Percentiles rank a stretch among this genome's conserved stretches.
phyloP scores from a whole-genome alignment of 2,113 vertebrate species.

The Sitta europaea region DNA sequence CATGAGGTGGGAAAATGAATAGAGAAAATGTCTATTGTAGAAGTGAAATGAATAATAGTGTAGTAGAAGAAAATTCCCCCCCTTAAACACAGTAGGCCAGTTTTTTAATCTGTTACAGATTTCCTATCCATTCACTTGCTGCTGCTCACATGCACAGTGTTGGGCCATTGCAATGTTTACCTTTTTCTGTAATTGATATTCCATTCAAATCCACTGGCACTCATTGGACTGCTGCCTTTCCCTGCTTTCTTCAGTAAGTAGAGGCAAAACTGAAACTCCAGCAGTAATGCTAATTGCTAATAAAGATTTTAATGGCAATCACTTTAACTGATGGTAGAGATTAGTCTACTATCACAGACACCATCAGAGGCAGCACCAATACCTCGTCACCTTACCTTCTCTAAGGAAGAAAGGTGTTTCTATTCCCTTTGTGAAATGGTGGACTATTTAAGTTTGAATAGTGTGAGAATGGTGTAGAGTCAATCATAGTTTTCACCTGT shows the following conservation, averaged over 20 bases:
- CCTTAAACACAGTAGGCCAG: not conserved
- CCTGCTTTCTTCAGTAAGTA: not conserved
- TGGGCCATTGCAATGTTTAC: not conserved
- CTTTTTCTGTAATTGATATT: constrained; percentile 1
- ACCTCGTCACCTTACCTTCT: not conserved
- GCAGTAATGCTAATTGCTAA: constrained; percentile 51
- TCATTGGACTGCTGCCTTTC: not conserved
- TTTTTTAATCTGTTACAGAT: not conserved
- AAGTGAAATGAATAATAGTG: not conserved
- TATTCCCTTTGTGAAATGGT: not conserved
- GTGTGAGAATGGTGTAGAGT: not conserved
- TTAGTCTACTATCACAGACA: constrained; percentile 14
- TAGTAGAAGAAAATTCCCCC: not conserved
- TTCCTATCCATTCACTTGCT: not conserved
- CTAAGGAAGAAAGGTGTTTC: not conserved
- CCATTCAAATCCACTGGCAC: not conserved
- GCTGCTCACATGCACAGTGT: not conserved
- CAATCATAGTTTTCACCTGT: not conserved
- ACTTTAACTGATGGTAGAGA: constrained; percentile 45
- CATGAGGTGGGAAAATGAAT: not conserved
- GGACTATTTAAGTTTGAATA: not conserved
- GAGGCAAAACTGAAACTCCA: not conserved
- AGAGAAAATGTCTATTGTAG: not conserved
- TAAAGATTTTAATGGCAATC: constrained; percentile 64
- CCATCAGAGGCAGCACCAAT: constrained; percentile 20